Evolutionary conservation across 1,140 invertebrate species (phyloP).

Genomic region (Penaeus japonicus): DNA sequence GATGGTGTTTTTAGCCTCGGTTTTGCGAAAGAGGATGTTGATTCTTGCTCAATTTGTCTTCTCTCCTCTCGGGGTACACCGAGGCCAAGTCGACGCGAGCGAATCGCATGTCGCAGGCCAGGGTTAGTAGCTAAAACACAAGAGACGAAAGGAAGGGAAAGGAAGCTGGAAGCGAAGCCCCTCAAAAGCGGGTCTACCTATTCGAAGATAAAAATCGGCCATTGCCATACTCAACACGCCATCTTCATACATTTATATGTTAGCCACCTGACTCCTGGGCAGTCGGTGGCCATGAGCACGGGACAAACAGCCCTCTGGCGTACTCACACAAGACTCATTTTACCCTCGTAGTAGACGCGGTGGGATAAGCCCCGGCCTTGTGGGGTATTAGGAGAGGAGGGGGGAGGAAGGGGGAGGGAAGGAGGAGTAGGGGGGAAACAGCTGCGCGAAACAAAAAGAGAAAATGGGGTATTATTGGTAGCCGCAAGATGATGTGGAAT

Average conservation of each 20-base stretch:
- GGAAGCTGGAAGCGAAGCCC: too few relatives aligned
- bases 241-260: slow-evolving; percentile 57
- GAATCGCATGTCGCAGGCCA: not conserved
- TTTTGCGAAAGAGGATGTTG: too few relatives aligned
- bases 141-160: not conserved
- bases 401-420: not conserved
- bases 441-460: slow-evolving; percentile 39
- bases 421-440: not conserved
- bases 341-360: not conserved
- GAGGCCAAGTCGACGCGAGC: not conserved
- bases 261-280: slow-evolving; percentile 51
- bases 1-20: too few relatives aligned
- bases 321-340: not conserved
- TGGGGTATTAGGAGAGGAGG: slow-evolving; percentile 26
- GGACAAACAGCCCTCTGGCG: not conserved
- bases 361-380: not conserved
- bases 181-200: not conserved
- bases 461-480: slow-evolving; percentile 46
- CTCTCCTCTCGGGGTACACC: too few relatives aligned
- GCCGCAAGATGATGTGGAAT: slow-evolving; percentile 54
- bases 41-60: too few relatives aligned
- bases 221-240: slow-evolving; percentile 56
- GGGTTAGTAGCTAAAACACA: not conserved
- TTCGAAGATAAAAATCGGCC: slow-evolving; percentile 45
- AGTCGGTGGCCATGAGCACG: not conserved